phyloP scores from a whole-genome alignment of 2,113 vertebrate genomes.

The Phrynocephalus versicolor region DNA sequence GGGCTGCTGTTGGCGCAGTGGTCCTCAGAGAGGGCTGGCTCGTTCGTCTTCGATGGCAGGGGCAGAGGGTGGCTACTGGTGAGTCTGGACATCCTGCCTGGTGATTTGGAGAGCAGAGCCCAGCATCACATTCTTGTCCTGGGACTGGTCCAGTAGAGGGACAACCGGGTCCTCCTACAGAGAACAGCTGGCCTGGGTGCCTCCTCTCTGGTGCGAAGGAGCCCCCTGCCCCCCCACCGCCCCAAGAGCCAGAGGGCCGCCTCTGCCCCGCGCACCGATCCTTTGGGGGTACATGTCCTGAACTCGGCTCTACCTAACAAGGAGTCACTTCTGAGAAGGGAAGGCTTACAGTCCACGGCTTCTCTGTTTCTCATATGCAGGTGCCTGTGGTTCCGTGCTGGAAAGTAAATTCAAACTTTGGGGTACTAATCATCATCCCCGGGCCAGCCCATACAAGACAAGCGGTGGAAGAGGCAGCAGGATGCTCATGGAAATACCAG shows the following conservation, averaged over 20 bases:
- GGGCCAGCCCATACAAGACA: fast-evolving
- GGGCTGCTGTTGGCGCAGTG: no score
- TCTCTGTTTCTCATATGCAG: not conserved
- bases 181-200: not conserved
- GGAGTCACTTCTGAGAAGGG: no score
- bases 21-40: fast-evolving
- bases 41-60: not conserved
- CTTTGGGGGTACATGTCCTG: not conserved
- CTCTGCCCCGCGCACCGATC: not conserved
- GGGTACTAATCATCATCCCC: no score
- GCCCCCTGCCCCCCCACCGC: no score
- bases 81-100: no score
- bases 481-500: fast-evolving
- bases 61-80: not conserved
- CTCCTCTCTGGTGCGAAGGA: no score
- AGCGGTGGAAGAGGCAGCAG: fast-evolving
- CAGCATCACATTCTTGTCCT: not conserved
- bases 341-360: not conserved
- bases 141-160: not conserved
- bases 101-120: fast-evolving
- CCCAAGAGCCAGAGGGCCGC: not conserved
- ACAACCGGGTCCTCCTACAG: no score
- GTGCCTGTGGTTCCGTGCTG: not conserved
- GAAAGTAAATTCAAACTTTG: not conserved
- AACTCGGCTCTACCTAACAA: not conserved